Base-by-base conservation (phyloP, 2,888 invertebrate species). In the Gymnoscelis rufifasciata region DNA sequence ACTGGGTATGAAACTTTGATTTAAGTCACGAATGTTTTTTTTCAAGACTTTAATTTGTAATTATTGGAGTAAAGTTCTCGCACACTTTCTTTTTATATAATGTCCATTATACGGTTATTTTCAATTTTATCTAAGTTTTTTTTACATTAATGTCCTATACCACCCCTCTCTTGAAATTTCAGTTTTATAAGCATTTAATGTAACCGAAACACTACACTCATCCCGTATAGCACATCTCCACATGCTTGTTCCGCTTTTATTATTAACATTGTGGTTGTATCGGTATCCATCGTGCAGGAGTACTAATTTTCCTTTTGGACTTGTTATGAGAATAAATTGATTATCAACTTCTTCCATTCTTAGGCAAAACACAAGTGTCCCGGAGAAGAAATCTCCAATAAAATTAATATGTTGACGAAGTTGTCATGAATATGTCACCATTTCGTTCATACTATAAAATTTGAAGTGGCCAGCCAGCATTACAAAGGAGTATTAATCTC, bases 221-320 rank as follows among this genome's bases (percentile, higher is more conserved):
- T 36, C 36, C 36, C 23, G 3, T 36, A n/a, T 36, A 36, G 36
- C 36, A 24, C 36, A 36, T 36, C 36, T 36, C 36, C 36, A 36
- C 36, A 36, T 6, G 26, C 26, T 26, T 26, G 26, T 26, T 26
- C 26, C 26, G 38, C 38, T 38, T 38, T 38, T 38, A 38, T 38
- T 38, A 38, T 38, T 38, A 38, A 38, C 38, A 38, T 38, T 38
- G 38, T 38, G 27, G 38, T 38, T 38, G 38, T 27, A 38, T 26
- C 24, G 13, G 38, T 29, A 26, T 26, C 26, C 26, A 26, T 26
- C 26, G 26, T 26, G 26, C 26, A 26, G 8, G 8, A 26, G 26
- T 27, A 38, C 38, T 38, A 38, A 38, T 27, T 27, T 27, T 38
- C 27, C 27, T 38, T 38, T 27, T 38, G 5, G 38, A 38, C 38